A percentile compares a stretch with the other conserved stretches of the same genome.
phyloP scores from a whole-genome alignment of 2,113 vertebrate genomes.

The Vidua macroura region DNA sequence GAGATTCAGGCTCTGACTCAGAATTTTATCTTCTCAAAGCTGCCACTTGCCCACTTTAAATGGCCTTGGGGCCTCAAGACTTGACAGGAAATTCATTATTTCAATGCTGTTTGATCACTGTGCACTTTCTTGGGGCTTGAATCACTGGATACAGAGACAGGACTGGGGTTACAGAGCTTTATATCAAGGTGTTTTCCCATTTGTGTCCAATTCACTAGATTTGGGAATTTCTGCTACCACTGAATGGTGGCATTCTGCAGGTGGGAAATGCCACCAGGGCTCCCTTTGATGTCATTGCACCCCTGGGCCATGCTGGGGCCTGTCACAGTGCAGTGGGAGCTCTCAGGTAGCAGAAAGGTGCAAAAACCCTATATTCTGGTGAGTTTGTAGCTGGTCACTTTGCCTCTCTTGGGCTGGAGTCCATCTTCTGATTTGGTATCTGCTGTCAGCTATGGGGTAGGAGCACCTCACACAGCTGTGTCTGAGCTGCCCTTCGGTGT shows the following conservation, averaged over 20 bases:
- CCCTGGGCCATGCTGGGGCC: background rate
- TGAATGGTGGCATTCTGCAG: background rate
- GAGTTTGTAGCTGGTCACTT: background rate
- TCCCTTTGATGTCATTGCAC: background rate
- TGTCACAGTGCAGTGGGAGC: background rate
- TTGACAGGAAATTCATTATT: constrained; percentile 4
- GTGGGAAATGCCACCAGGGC: background rate
- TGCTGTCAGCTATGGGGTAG: background rate
- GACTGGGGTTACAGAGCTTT: constrained; percentile 5
- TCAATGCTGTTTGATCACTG: constrained; percentile 37
- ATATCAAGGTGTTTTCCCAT: background rate
- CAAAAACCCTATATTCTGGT: background rate
- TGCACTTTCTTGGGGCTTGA: constrained; percentile 25
- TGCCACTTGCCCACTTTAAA: background rate
- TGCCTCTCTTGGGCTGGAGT: background rate
- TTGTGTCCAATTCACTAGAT: background rate
- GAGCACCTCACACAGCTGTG: background rate
- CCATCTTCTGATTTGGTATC: background rate
- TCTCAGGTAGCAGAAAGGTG: background rate
- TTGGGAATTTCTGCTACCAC: background rate
- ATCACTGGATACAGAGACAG: background rate
- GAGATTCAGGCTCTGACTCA: background rate
- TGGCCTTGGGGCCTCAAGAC: background rate
- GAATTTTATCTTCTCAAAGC: constrained; percentile 14
- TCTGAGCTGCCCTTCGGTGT: background rate